phyloP scores from a whole-genome alignment of 2,888 invertebrate species.

The Diplolepis rosae region DNA sequence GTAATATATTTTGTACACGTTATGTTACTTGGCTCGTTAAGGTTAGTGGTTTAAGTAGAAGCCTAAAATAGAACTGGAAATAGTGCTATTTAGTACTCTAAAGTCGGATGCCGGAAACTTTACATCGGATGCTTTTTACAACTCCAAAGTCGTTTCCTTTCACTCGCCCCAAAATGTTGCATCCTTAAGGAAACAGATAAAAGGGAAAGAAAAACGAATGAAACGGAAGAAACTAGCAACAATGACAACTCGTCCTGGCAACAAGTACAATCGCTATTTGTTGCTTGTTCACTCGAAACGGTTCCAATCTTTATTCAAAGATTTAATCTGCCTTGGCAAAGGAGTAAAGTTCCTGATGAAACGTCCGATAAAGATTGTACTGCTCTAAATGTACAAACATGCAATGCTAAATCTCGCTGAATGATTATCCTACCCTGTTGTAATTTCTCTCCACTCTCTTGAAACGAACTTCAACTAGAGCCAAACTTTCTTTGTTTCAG shows the following conservation, averaged over 20 bases:
- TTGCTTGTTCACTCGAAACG: background rate
- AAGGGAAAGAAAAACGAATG: background rate
- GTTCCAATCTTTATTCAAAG: slow-evolving; percentile 27
- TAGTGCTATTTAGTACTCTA: slow-evolving; percentile 9
- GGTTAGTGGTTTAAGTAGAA: background rate
- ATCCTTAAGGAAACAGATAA: background rate
- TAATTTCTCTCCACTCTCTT: slow-evolving; percentile 34
- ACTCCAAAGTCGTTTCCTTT: slow-evolving; percentile 12
- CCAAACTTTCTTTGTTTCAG: slow-evolving; percentile 9
- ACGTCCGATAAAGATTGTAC: slow-evolving; percentile 6
- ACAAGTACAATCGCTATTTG: slow-evolving; percentile 25
- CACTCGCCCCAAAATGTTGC: background rate
- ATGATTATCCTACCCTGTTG: slow-evolving; percentile 17
- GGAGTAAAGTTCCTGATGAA: slow-evolving; percentile 22
- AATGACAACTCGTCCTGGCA: slow-evolving; percentile 24
- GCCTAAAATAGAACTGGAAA: slow-evolving; percentile 13
- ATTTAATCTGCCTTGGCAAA: slow-evolving; percentile 10
- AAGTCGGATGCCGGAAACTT: slow-evolving; percentile 12
- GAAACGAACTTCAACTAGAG: slow-evolving; percentile 25
- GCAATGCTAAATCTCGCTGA: slow-evolving; percentile 23
- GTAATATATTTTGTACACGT: slow-evolving; percentile 5
- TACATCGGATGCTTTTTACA: slow-evolving; percentile 27
- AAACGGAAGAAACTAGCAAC: slow-evolving; percentile 28
- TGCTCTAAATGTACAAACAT: slow-evolving; percentile 20
- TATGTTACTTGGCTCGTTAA: slow-evolving; percentile 6